phyloP scores from a whole-genome alignment of 2,113 vertebrate species.

The Megaceryle torquata region DNA sequence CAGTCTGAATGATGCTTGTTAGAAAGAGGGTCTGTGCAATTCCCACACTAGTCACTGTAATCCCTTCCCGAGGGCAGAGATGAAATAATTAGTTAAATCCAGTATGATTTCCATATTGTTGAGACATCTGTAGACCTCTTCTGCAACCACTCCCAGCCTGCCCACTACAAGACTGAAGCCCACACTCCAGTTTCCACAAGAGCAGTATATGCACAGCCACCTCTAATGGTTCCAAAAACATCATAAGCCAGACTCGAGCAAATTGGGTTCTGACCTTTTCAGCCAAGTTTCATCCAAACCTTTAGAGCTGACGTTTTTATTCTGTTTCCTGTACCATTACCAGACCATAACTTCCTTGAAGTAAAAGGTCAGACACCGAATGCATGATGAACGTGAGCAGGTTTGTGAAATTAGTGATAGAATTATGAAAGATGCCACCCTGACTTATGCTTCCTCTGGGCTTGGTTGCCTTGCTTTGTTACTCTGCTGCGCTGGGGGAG shows the following conservation, averaged over 20 bases:
- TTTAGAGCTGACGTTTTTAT: neutral
- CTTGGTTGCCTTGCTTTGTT: neutral
- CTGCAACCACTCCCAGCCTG: neutral
- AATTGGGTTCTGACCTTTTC: neutral
- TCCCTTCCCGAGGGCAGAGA: neutral
- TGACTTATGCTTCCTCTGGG: neutral
- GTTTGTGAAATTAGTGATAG: neutral
- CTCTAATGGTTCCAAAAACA: neutral
- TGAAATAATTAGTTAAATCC: neutral
- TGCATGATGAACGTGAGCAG: neutral
- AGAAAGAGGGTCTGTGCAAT: neutral
- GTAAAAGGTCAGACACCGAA: neutral
- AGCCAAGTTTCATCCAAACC: neutral
- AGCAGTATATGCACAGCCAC: neutral
- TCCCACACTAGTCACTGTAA: neutral
- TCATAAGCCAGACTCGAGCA: neutral
- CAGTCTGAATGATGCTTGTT: neutral
- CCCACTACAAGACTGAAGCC: neutral
- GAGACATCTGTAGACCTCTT: neutral
- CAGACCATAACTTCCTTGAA: neutral
- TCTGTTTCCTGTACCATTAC: neutral
- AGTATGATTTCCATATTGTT: neutral
- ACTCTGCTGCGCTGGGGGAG: neutral
- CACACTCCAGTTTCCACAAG: neutral
- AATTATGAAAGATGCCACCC: neutral